Conservation (phyloP, 1,140 invertebrate genomes). For the Lepeophtheirus salmonis region DNA sequence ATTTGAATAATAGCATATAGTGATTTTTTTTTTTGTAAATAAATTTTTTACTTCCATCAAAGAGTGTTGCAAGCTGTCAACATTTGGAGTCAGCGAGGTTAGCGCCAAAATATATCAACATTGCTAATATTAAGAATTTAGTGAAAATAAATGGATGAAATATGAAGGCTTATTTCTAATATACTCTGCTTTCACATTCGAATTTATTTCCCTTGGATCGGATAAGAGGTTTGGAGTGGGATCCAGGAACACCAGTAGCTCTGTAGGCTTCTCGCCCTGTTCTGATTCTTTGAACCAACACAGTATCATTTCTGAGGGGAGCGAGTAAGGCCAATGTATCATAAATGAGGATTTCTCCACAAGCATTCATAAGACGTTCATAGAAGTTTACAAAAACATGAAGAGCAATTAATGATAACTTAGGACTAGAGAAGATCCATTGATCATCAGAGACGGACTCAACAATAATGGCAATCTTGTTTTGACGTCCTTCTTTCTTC, state of each 20-base stretch:
- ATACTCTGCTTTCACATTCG: slow-evolving; percentile 85
- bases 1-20: too few species aligned
- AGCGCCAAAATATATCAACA: too few species aligned
- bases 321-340: slow-evolving; percentile 83
- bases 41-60: too few species aligned
- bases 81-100: too few species aligned
- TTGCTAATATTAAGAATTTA: background rate
- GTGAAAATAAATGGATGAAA: background rate
- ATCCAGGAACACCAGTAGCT: slow-evolving; percentile 91
- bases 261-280: slow-evolving; percentile 81
- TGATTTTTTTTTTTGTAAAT: too few species aligned
- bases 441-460: slow-evolving; percentile 88
- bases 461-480: slow-evolving; percentile 77
- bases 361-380: slow-evolving; percentile 82
- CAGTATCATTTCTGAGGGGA: slow-evolving; percentile 79
- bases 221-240: slow-evolving; percentile 84
- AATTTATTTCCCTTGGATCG: slow-evolving; percentile 93
- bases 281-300: slow-evolving; percentile 78
- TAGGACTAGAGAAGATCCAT: slow-evolving; percentile 76
- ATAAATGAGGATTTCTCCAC: slow-evolving; percentile 90
- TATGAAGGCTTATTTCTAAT: slow-evolving; percentile 66
- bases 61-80: too few species aligned
- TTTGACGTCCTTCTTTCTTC: slow-evolving; percentile 66
- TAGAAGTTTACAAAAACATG: slow-evolving; percentile 78
- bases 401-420: slow-evolving; percentile 72